Conservation (phyloP, 2,113 vertebrate species). For the Mystacornis crossleyi region DNA sequence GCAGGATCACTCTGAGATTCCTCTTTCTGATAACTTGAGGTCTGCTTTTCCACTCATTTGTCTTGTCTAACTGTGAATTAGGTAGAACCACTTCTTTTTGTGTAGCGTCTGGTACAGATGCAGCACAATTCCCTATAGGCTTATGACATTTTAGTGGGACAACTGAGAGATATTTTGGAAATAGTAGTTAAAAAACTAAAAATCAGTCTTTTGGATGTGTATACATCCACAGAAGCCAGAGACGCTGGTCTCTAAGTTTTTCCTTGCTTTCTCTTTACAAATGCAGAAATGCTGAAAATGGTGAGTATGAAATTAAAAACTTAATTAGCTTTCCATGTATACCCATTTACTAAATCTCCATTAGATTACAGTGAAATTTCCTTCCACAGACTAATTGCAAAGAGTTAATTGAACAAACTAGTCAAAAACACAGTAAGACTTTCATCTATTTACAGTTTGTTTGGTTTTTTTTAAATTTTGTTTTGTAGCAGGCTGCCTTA, state of each 20-base stretch:
- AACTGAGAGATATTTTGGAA: background rate
- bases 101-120: rapidly evolving
- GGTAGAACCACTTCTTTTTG: background rate
- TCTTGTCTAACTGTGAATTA: background rate
- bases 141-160: background rate
- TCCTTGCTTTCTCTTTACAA: background rate
- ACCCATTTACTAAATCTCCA: background rate
- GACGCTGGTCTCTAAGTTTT: background rate
- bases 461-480: background rate
- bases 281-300: background rate
- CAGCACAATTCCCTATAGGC: background rate
- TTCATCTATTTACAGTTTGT: background rate
- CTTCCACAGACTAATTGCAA: background rate
- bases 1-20: background rate
- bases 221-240: background rate
- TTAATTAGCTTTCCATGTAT: background rate
- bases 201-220: background rate
- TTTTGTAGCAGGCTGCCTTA: background rate
- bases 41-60: background rate
- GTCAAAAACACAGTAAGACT: background rate
- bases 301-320: background rate
- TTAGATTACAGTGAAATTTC: background rate
- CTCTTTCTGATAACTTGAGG: background rate
- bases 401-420: background rate
- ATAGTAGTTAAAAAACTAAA: background rate